Evolutionary conservation across 2,113 vertebrate species (phyloP), one percentile per base, ranked within the genome.

Genomic region (Aix galericulata): DNA sequence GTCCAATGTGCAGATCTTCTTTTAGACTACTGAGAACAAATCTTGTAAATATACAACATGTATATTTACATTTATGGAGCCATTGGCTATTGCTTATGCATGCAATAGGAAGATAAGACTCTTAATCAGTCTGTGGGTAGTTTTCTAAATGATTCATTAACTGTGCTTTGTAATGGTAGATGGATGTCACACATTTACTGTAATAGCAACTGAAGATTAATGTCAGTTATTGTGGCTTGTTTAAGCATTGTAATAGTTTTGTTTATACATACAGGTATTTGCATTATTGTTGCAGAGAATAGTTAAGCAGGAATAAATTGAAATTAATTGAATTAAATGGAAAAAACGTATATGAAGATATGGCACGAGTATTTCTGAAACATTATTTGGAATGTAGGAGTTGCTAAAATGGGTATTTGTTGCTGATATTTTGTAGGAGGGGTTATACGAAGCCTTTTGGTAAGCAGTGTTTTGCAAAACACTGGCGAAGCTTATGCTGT

Each of bases 91-190:
- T 98, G 62, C 82, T 98, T 97, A 92, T 96, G 86, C 88, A 93
- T 97, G 94, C 94, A 94, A 2, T 95, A 91, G 94, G 77, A 92
- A 97, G 88, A 89, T 97, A 96, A 97, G 94, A 31, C 77, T 11
- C 81, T 94, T 96, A 95, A 95, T 91, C 60, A 94, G 84, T 94
- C 82, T 91, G 80, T 95, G 89, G 85, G 91, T 91, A 97, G 88
- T 94, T 96, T 96, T 95, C 94, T 55, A 92, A 94, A 91, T 96
- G 95, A 96, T 93, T 97, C 86, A 94, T 97, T 98, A 97, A 55
- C 60, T 91, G 75, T 92, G 94, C 72, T 97, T 97, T 94, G 71
- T 95, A 91, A 89, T 95, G 86, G 83, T 96, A 95, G 89, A 96
- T 77, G 64, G 86, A 92, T 96, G 91, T 97, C 93, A 95, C 66